Base-by-base conservation (phyloP, 2,888 invertebrate genomes). In the Drosophila longiperda region DNA sequence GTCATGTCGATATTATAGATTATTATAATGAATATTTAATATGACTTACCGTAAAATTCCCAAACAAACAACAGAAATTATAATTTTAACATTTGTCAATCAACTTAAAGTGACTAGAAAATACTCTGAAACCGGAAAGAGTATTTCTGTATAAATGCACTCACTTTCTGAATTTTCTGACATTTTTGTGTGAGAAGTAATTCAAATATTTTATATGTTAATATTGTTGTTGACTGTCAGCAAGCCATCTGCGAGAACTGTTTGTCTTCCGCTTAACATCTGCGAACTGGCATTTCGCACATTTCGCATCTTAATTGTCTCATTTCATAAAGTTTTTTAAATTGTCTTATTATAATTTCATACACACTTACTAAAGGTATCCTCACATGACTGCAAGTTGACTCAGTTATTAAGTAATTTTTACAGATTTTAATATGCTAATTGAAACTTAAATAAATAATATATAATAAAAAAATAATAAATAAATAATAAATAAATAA, bases 21-120 rank as follows among this genome's bases (percentile, higher is more conserved):
- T 88, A 89, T 78, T 78, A 72, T 88, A 86, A 86, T 86, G 78
- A 83, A 80, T 88, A 82, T 88, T 86, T 86, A 86, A 86, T 83
- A 80, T 60, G 77, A 87, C 69, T 77, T 78, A 80, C 49, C 54
- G 33, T 9, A 23, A 11, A 4, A 36, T 54, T 36, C n/a, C 26
- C 26, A 17, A 23, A 12, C 54, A 54, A 54, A 26, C 4, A 26
- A 12, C 54, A 54, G n/a, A 38, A 17, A 54, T 38, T 29, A 26
- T n/a, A 38, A 29, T 12, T n/a, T n/a, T 2, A 38, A 29, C 4
- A 23, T 45, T 15, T 7, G 8, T 20, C 45, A 45, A 8, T 15
- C 45, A 45, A 45, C 23, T 8, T 8, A 23, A 8, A 8, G 23
- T 8, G 45, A 23, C 45, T 15, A 45, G 4, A 23, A 45, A 23